Conservation (phyloP, 2,113 vertebrate species). For the Nannobrachium achirus region DNA sequence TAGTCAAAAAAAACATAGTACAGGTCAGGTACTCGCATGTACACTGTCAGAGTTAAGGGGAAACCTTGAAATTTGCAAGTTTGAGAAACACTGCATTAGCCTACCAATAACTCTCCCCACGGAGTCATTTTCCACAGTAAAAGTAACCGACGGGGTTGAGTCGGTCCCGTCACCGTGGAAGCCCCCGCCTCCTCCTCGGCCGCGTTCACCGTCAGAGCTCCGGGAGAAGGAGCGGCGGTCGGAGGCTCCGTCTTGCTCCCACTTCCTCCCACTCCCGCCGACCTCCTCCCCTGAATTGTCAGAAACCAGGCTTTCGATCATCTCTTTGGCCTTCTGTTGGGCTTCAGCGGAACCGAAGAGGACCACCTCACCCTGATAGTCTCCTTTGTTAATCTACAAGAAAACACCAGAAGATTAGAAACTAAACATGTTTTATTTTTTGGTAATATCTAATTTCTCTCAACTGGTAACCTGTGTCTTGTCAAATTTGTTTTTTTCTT, state of each 20-base stretch:
- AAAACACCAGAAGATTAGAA: not conserved
- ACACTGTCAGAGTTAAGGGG: too few species aligned
- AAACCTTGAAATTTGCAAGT: too few species aligned
- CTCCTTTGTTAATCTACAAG: constrained; percentile 84
- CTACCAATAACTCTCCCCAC: constrained; percentile 87
- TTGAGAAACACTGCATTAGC: too few species aligned
- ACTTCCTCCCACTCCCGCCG: constrained; percentile 11
- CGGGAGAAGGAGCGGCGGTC: not conserved
- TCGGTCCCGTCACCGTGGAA: not conserved
- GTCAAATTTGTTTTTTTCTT: too few species aligned
- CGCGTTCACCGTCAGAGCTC: not conserved
- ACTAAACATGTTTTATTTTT: not conserved
- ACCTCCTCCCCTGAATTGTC: constrained; percentile 22
- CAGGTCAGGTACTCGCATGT: not conserved
- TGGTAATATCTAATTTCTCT: too few species aligned
- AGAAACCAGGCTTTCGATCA: constrained; percentile 83
- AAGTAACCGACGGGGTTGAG: constrained; percentile 52
- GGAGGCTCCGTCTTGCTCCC: not conserved
- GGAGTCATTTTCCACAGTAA: constrained; percentile 74
- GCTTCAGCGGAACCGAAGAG: constrained; percentile 83
- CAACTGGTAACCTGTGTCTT: too few species aligned
- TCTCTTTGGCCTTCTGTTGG: constrained; percentile 86
- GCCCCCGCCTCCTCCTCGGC: not conserved
- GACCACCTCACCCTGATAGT: constrained; percentile 81
- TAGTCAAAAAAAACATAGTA: not conserved